Conservation (phyloP, 2,888 invertebrate genomes). For the Cataglyphis cursor region DNA sequence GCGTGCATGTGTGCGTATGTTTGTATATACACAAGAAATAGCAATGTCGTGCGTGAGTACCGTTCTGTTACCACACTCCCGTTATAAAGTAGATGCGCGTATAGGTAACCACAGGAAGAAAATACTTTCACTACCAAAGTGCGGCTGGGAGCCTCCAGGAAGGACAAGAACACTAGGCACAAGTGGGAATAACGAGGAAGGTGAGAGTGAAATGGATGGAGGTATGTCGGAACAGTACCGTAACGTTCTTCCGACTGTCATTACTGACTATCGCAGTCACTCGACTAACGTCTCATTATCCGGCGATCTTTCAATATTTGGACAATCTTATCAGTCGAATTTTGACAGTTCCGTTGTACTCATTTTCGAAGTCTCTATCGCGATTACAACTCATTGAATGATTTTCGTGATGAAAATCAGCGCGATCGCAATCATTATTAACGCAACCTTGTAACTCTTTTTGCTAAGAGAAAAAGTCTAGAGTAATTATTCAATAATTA, state of each 20-base stretch:
- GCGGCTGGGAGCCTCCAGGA: slow-evolving; percentile 77
- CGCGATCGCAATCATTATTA: neutral
- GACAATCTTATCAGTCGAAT: neutral
- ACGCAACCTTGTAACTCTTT: neutral
- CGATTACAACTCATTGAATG: neutral
- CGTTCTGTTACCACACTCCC: slow-evolving; percentile 64
- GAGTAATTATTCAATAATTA: neutral
- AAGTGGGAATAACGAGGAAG: slow-evolving; percentile 74
- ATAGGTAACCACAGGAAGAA: slow-evolving; percentile 82
- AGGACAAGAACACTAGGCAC: slow-evolving; percentile 76
- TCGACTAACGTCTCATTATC: slow-evolving; percentile 50
- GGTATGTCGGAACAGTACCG: slow-evolving; percentile 79
- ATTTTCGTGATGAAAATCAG: neutral
- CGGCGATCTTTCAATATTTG: neutral
- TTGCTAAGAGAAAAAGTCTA: neutral
- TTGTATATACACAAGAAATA: neutral
- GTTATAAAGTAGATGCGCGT: slow-evolving; percentile 71
- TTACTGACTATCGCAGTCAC: slow-evolving; percentile 69
- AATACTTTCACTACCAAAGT: slow-evolving; percentile 86
- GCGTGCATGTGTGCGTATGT: neutral
- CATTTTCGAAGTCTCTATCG: neutral
- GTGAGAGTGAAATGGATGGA: slow-evolving; percentile 70
- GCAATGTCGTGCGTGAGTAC: neutral
- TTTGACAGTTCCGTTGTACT: neutral
- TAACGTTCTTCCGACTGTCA: slow-evolving; percentile 76